Percentiles rank a stretch among this genome's conserved stretches.
Conservation (phyloP, 2,113 vertebrate genomes). For the Excalfactoria chinensis region DNA sequence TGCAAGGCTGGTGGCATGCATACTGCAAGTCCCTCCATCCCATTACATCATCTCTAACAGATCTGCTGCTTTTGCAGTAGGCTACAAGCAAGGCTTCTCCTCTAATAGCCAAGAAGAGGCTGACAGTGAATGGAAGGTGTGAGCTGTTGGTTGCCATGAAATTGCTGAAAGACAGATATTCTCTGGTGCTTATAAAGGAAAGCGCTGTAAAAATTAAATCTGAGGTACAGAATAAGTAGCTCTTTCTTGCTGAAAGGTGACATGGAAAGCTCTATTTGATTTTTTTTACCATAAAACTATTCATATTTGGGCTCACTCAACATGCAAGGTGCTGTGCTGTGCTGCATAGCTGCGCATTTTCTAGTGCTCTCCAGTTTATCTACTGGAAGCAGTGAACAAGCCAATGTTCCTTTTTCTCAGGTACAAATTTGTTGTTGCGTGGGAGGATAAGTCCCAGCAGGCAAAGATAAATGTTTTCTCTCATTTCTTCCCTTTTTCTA, state of each 20-base stretch:
- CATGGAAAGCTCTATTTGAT: neutral
- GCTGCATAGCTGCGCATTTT: neutral
- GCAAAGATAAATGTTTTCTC: neutral
- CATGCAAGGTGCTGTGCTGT: neutral
- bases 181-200: neutral
- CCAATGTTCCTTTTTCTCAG: neutral
- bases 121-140: neutral
- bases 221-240: constrained; percentile 2
- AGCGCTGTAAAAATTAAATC: constrained; percentile 34
- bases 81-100: neutral
- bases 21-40: neutral
- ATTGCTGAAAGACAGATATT: constrained; percentile 34
- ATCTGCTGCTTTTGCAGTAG: neutral
- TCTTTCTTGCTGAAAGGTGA: neutral
- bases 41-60: neutral
- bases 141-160: constrained; percentile 23
- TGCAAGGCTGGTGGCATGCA: neutral
- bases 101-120: neutral
- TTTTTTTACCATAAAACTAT: neutral
- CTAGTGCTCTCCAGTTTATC: neutral
- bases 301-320: neutral
- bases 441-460: neutral
- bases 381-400: neutral
- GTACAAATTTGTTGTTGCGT: neutral
- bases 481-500: neutral